Evolutionary conservation across 2,888 invertebrate genomes (phyloP).

Genomic region (Lycaena phlaeas): DNA sequence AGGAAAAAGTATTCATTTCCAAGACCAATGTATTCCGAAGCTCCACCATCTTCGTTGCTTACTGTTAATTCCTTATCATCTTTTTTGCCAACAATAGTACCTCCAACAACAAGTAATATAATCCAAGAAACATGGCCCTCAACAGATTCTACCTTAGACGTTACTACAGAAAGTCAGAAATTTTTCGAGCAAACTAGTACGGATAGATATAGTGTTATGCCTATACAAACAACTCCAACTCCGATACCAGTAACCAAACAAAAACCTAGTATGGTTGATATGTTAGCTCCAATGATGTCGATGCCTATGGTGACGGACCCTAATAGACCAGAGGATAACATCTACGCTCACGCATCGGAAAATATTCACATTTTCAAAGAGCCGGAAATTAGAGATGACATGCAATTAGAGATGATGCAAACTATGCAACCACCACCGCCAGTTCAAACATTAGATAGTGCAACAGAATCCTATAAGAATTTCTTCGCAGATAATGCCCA

Average conservation of each 20-base stretch:
- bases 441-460: constrained; percentile 31
- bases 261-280: constrained; percentile 42
- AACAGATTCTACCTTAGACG: constrained; percentile 32
- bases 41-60: constrained; percentile 42
- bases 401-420: constrained; percentile 69
- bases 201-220: constrained; percentile 26
- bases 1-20: neutral
- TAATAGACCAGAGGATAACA: constrained; percentile 54
- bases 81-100: constrained; percentile 47
- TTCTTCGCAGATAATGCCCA: constrained; percentile 37
- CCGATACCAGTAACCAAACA: constrained; percentile 23
- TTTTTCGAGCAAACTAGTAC: constrained; percentile 38
- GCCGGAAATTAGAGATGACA: constrained; percentile 31
- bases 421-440: constrained; percentile 75
- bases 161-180: constrained; percentile 30
- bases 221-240: constrained; percentile 28
- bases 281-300: constrained; percentile 59
- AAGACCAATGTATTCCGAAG: constrained; percentile 28
- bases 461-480: constrained; percentile 28
- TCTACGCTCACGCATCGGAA: constrained; percentile 59
- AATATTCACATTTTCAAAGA: constrained; percentile 53
- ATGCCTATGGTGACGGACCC: constrained; percentile 58
- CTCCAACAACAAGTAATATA: constrained; percentile 27
- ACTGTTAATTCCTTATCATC: constrained; percentile 34
- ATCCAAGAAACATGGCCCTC: constrained; percentile 30